Percentiles rank a stretch among this genome's conserved stretches.
Evolutionary conservation across 2,797 vertebrate species (phyloP).

Genomic region (Microcaecilia unicolor): DNA sequence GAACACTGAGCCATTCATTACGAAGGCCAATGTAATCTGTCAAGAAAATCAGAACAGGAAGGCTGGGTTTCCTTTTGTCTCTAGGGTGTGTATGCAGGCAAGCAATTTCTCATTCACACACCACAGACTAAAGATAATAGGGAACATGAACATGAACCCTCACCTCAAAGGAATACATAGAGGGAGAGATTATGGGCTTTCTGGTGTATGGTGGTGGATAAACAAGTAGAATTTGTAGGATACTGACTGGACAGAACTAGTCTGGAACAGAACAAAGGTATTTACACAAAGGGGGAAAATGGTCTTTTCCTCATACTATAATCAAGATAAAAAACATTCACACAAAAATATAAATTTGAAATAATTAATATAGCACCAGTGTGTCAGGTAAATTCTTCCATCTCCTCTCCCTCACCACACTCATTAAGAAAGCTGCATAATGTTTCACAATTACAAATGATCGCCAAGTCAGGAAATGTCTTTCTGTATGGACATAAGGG

Average conservation of each 20-base stretch:
- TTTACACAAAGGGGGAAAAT: constrained; percentile 69
- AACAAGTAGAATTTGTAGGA: constrained; percentile 29
- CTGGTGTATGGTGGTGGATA: constrained; percentile 20
- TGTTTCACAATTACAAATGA: too few species aligned
- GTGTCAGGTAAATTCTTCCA: constrained; percentile 88
- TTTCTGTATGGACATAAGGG: too few species aligned
- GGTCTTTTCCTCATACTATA: constrained; percentile 73
- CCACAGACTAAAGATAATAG: constrained; percentile 32
- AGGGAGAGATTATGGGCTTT: not conserved
- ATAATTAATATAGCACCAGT: constrained; percentile 99
- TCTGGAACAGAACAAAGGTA: constrained; percentile 70
- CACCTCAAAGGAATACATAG: not conserved
- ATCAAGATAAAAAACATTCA: constrained; percentile 83
- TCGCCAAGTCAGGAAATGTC: too few species aligned
- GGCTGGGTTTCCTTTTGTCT: not conserved
- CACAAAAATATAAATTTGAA: constrained; percentile 97
- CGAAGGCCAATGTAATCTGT: not conserved
- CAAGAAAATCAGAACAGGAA: not conserved
- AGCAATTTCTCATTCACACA: constrained; percentile 34
- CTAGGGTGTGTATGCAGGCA: constrained; percentile 41
- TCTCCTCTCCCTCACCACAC: not conserved
- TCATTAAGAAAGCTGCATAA: too few species aligned
- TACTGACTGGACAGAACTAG: constrained; percentile 50
- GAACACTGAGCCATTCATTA: rapidly evolving
- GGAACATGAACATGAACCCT: not conserved